A percentile compares a stretch with the other conserved stretches of the same genome.
These are phyloP conservation scores for Platerodrilus igneus DNA, from an alignment of 2,888 invertebrate genomes.

Conservation along the genomic window DNA sequence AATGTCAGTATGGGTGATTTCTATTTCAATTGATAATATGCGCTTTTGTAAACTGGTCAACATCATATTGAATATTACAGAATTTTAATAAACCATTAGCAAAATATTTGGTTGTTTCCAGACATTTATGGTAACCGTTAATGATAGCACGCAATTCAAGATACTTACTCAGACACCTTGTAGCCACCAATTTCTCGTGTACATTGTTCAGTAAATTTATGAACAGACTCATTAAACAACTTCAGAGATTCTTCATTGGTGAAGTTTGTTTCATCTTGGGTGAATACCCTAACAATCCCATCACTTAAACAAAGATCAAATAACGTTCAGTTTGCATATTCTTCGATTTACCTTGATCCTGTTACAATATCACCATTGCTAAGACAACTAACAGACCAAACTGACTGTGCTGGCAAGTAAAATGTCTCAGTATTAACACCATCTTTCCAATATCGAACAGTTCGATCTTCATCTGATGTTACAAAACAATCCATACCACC, in stretches of 20 bases:
- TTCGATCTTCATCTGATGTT: conserved; percentile 85
- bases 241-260: conserved; percentile 61
- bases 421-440: conserved; percentile 63
- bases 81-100: no score
- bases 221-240: conserved; percentile 69
- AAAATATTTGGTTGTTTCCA: no score
- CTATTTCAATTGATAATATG: no score
- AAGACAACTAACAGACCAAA: conserved; percentile 81
- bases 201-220: conserved; percentile 57
- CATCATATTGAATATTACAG: no score
- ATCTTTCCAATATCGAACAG: conserved; percentile 74
- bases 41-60: no score
- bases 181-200: conserved; percentile 77
- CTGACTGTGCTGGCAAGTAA: conserved; percentile 76
- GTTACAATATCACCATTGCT: conserved; percentile 86
- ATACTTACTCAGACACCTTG: conserved; percentile 73
- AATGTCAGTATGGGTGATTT: no score
- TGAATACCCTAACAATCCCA: conserved; percentile 82
- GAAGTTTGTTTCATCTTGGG: conserved; percentile 62
- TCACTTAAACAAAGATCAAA: conserved; percentile 56
- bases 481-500: conserved; percentile 62
- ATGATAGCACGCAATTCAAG: conserved; percentile 9
- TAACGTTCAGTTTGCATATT: no score
- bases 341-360: conserved; percentile 57
- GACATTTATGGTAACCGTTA: no score